phyloP scores from a whole-genome alignment of 2,888 invertebrate species.

The Apodemia zela region DNA sequence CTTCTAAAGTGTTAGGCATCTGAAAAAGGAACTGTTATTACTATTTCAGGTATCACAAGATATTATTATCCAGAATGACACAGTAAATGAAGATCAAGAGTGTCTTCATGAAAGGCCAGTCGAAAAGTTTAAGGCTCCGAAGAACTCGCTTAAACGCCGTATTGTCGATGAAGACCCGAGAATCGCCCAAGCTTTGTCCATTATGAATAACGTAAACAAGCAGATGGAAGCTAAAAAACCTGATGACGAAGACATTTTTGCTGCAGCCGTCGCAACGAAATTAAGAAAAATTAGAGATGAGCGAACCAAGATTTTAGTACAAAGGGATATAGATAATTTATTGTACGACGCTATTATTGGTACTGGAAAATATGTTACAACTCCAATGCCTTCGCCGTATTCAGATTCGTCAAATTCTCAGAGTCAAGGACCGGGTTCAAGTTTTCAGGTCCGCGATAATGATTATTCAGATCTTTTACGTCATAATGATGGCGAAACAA shows the following conservation, averaged over 20 bases:
- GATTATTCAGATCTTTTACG: too few relatives aligned
- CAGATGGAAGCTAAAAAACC: constrained; percentile 31
- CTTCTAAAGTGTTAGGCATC: constrained; percentile 27
- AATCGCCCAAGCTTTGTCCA: constrained; percentile 32
- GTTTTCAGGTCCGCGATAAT: too few relatives aligned
- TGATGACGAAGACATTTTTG: constrained; percentile 29
- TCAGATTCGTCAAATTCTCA: constrained; percentile 32
- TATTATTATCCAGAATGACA: constrained; percentile 28
- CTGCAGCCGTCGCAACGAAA: constrained; percentile 22
- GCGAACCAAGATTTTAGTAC: constrained; percentile 32
- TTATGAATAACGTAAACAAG: constrained; percentile 35
- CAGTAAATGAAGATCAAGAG: constrained; percentile 33
- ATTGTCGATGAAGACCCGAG: constrained; percentile 33
- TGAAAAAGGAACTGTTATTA: constrained; percentile 27
- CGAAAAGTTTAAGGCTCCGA: constrained; percentile 35
- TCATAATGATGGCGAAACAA: too few relatives aligned
- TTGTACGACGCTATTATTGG: constrained; percentile 27
- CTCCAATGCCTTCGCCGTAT: constrained; percentile 25
- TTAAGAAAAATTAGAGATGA: constrained; percentile 35
- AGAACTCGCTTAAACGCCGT: constrained; percentile 33
- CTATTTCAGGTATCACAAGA: constrained; percentile 29
- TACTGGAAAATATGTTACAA: constrained; percentile 31
- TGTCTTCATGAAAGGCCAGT: constrained; percentile 28
- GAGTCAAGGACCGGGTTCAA: constrained; percentile 20
- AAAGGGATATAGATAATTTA: constrained; percentile 32